Evolutionary conservation across 1,140 invertebrate species (phyloP).

Genomic region (Heliothis subflexa): DNA sequence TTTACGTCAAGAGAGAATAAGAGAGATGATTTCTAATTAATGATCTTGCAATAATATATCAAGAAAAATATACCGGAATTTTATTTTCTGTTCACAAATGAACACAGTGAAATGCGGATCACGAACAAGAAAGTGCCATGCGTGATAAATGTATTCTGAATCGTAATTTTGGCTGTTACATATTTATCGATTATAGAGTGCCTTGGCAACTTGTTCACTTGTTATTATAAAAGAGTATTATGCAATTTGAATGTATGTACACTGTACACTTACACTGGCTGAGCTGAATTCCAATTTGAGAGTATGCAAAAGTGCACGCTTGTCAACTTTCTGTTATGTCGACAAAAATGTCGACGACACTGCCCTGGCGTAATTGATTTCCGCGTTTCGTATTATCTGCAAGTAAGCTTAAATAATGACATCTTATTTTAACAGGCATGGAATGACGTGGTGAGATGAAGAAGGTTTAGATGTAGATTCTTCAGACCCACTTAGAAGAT

Average conservation of each 20-base stretch:
- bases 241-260: background rate
- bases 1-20: no score
- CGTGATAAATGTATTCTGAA: constrained; percentile 8
- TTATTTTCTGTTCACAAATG: background rate
- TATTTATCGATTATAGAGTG: constrained; percentile 12
- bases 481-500: no score
- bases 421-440: no score
- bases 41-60: background rate
- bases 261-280: background rate
- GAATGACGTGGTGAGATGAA: no score
- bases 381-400: background rate
- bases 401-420: no score
- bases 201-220: constrained; percentile 15
- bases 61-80: background rate
- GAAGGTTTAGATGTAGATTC: no score
- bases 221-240: constrained; percentile 26
- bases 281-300: constrained; percentile 1
- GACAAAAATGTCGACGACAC: background rate
- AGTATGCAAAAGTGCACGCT: background rate
- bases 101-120: constrained; percentile 19
- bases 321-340: constrained; percentile 1
- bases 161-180: constrained; percentile 5
- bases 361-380: background rate
- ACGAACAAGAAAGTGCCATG: constrained; percentile 38
- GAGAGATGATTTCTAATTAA: no score